phyloP scores from a whole-genome alignment of 2,113 vertebrate species.

The Philantomba maxwellii region DNA sequence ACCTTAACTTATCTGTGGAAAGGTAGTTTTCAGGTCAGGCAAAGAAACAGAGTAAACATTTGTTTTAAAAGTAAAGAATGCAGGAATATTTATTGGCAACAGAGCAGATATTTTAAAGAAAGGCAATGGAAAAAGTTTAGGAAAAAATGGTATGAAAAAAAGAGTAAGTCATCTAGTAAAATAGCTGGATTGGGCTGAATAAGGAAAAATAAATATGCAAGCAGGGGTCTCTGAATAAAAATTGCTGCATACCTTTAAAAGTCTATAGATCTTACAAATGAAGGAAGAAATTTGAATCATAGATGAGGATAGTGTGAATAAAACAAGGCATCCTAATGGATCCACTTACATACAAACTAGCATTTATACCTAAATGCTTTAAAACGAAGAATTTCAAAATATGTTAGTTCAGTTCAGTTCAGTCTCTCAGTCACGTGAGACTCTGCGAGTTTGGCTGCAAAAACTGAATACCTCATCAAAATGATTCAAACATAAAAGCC shows the following conservation, averaged over 20 bases:
- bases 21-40: neutral
- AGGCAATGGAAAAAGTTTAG: neutral
- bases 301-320: neutral
- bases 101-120: neutral
- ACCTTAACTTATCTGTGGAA: neutral
- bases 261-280: neutral
- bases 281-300: neutral
- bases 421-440: too few relatives aligned
- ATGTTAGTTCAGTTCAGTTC: neutral
- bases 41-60: neutral
- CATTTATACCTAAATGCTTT: neutral
- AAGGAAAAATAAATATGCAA: neutral
- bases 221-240: neutral
- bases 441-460: neutral
- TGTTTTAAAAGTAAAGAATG: neutral
- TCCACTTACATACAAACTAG: neutral
- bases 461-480: neutral
- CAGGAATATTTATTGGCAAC: neutral
- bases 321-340: neutral
- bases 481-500: neutral
- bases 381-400: neutral
- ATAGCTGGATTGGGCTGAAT: neutral
- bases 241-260: neutral
- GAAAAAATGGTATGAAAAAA: neutral
- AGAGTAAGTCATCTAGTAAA: neutral